These are phyloP conservation scores for Vesta saturnalis DNA, from an alignment of 2,888 invertebrate genomes.

Conservation along the genomic window DNA sequence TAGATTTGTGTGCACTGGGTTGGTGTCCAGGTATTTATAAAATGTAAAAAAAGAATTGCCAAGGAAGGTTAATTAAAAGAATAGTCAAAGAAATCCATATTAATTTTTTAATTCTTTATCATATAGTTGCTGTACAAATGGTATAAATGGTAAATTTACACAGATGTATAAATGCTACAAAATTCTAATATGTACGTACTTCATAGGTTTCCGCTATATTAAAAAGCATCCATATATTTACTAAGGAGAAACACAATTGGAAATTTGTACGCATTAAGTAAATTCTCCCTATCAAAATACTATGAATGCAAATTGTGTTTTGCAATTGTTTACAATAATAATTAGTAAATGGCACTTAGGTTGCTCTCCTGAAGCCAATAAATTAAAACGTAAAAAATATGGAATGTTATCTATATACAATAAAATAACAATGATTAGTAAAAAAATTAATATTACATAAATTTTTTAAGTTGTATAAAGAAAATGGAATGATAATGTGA, in stretches of 20 bases:
- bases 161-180: slow-evolving; percentile 40
- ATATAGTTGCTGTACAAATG: slow-evolving; percentile 23
- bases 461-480: slow-evolving; percentile 12
- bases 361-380: slow-evolving; percentile 42
- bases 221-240: slow-evolving; percentile 1
- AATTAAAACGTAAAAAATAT: slow-evolving; percentile 33
- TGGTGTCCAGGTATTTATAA: too few relatives aligned
- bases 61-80: too few relatives aligned
- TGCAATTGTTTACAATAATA: slow-evolving; percentile 2
- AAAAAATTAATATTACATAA: slow-evolving; percentile 12
- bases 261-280: background rate
- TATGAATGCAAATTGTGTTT: background rate
- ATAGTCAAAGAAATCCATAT: background rate
- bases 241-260: background rate
- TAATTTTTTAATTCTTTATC: slow-evolving; percentile 1
- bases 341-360: slow-evolving; percentile 45
- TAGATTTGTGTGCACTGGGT: too few relatives aligned
- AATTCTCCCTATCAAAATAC: background rate
- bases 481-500: slow-evolving; percentile 25
- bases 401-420: slow-evolving; percentile 39
- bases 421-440: slow-evolving; percentile 25
- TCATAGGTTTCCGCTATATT: slow-evolving; percentile 7
- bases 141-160: slow-evolving; percentile 33
- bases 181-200: slow-evolving; percentile 31
- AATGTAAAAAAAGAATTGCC: too few relatives aligned